Percentiles rank a stretch among this genome's conserved stretches.
Evolutionary conservation across 2,888 invertebrate species (phyloP).

Genomic region (Sepiola atlantica): DNA sequence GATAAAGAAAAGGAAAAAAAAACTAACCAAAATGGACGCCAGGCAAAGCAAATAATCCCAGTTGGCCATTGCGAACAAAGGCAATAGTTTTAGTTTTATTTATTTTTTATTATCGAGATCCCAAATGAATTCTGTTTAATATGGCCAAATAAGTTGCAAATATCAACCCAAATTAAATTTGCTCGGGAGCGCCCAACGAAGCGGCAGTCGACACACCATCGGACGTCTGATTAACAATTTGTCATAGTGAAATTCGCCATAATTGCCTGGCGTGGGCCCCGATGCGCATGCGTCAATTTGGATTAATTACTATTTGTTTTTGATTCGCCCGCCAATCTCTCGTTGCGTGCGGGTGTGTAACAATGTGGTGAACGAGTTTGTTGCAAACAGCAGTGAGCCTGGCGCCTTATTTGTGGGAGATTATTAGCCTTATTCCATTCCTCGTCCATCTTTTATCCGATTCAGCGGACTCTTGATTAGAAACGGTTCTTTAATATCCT

Average conservation of each 20-base stretch:
- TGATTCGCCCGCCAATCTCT: background rate
- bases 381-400: background rate
- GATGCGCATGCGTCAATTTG: slow-evolving; percentile 16
- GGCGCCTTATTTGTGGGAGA: background rate
- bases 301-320: slow-evolving; percentile 32
- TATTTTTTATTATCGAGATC: background rate
- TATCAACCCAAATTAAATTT: background rate
- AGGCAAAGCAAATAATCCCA: background rate
- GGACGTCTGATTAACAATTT: slow-evolving; percentile 11
- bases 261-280: background rate
- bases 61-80: background rate
- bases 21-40: background rate
- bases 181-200: background rate
- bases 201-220: slow-evolving; percentile 32
- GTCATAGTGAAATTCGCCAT: slow-evolving; percentile 13
- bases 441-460: background rate
- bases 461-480: background rate
- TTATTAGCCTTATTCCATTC: background rate
- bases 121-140: slow-evolving; percentile 22
- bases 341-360: background rate
- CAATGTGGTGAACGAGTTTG: background rate
- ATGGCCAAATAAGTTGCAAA: slow-evolving; percentile 32
- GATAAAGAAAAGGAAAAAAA: background rate
- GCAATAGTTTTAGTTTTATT: background rate
- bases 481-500: background rate